Conservation (phyloP, 2,888 invertebrate species). For the Elysia crispata region DNA sequence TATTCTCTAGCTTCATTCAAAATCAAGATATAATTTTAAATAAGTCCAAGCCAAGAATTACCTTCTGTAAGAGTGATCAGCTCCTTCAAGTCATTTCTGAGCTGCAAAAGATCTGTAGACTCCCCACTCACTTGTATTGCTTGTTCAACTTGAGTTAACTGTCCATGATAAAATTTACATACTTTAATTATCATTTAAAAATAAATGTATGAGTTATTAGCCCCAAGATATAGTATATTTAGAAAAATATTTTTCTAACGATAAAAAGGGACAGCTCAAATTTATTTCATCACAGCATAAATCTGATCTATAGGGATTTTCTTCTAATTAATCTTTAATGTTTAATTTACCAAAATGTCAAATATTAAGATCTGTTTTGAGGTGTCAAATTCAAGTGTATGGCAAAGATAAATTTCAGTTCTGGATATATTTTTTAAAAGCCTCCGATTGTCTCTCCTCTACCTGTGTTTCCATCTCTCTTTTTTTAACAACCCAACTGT, state of each 20-base stretch:
- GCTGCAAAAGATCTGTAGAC: constrained; percentile 56
- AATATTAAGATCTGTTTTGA: no score
- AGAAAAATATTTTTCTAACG: not conserved
- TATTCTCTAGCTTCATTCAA: no score
- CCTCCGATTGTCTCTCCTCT: no score
- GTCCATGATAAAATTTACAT: constrained; percentile 6
- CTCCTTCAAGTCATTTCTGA: constrained; percentile 59
- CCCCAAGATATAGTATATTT: not conserved
- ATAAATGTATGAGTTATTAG: not conserved
- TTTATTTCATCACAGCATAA: not conserved
- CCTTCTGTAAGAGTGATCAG: constrained; percentile 63
- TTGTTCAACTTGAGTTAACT: constrained; percentile 62
- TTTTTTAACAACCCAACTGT: not conserved
- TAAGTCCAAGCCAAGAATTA: constrained; percentile 36
- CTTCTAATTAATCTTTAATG: no score
- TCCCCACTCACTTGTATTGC: constrained; percentile 60
- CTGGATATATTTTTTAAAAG: no score
- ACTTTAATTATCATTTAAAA: constrained; percentile 2
- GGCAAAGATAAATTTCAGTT: no score
- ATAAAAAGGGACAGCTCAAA: not conserved
- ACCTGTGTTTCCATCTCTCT: not conserved
- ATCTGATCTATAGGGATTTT: no score
- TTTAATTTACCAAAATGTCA: no score
- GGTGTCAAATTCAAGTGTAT: no score
- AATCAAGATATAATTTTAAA: no score